Conservation (phyloP, 64 coral and sea anemone species). For the Catalaphyllia jardinei region DNA sequence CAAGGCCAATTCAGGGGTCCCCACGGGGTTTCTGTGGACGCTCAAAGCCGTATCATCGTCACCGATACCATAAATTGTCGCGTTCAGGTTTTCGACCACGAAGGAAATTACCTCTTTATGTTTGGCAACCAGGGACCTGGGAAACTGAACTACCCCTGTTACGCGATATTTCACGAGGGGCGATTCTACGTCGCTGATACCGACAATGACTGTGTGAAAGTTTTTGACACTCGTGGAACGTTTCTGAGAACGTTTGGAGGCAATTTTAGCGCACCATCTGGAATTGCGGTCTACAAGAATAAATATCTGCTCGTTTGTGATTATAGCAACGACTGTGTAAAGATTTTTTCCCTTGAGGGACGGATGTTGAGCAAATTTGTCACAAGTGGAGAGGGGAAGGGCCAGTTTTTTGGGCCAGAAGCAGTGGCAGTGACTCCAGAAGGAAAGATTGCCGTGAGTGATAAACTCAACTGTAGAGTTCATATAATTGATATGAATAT, state of each 20-base stretch:
- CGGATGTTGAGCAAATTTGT: constrained; percentile 63
- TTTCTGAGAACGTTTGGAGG: constrained; percentile 51
- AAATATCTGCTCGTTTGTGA: constrained; percentile 79
- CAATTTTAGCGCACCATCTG: constrained; percentile 69
- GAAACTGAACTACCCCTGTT: constrained; percentile 56
- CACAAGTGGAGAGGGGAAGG: constrained; percentile 41
- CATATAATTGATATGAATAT: constrained; percentile 46
- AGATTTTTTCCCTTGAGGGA: constrained; percentile 70
- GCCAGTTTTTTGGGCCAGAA: constrained; percentile 73
- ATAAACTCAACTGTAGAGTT: constrained; percentile 73
- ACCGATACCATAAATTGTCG: constrained; percentile 76
- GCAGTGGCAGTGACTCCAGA: constrained; percentile 57
- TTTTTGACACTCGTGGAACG: constrained; percentile 45
- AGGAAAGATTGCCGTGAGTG: constrained; percentile 55
- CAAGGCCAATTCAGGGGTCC: constrained; percentile 62
- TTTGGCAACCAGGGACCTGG: constrained; percentile 80
- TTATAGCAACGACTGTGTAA: constrained; percentile 79
- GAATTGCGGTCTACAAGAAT: constrained; percentile 71
- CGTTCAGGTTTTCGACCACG: constrained; percentile 82
- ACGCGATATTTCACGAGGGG: constrained; percentile 53
- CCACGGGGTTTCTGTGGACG: constrained; percentile 65
- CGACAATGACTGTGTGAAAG: constrained; percentile 62
- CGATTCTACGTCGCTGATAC: constrained; percentile 60
- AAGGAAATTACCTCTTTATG: constrained; percentile 76
- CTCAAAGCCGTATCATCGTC: constrained; percentile 64